A percentile compares a stretch with the other conserved stretches of the same genome.
Conservation (phyloP, 2,113 vertebrate genomes). For the Strix uralensis region DNA sequence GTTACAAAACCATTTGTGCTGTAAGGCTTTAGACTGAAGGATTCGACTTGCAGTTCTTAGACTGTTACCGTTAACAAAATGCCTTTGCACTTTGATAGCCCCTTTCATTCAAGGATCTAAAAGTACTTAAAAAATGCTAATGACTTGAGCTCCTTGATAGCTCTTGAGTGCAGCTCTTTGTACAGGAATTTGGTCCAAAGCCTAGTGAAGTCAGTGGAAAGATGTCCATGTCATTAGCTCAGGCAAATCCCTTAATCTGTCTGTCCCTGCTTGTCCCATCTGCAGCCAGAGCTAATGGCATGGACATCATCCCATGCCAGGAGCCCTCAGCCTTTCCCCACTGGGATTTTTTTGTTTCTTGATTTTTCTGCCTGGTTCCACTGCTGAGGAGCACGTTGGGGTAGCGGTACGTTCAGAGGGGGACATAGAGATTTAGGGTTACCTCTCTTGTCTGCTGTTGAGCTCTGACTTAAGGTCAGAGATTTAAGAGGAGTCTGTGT, state of each 20-base stretch:
- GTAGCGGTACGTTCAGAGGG: background rate
- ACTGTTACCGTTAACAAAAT: background rate
- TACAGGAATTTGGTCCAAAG: slow-evolving; percentile 5
- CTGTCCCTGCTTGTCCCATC: background rate
- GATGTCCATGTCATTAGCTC: background rate
- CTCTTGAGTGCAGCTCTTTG: slow-evolving; percentile 15
- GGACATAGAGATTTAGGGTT: background rate
- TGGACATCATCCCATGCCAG: background rate
- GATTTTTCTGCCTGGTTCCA: background rate
- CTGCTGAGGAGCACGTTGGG: background rate
- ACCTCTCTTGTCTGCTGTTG: background rate
- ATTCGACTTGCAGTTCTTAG: background rate
- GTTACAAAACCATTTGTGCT: background rate
- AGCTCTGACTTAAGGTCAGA: background rate
- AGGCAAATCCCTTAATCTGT: background rate
- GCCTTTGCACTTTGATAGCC: slow-evolving; percentile 20
- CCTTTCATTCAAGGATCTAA: slow-evolving; percentile 12
- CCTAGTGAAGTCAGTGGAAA: background rate
- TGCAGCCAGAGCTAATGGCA: background rate
- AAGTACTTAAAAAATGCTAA: slow-evolving; percentile 30
- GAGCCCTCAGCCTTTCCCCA: background rate
- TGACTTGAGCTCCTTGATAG: slow-evolving; percentile 33
- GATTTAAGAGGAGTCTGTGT: background rate
- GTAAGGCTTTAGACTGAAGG: background rate
- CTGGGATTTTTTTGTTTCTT: background rate